Percentiles rank a stretch among this genome's conserved stretches.
These are phyloP conservation scores for Cheilinus undulatus DNA, from an alignment of 2,113 vertebrate species.

Conservation along the genomic window DNA sequence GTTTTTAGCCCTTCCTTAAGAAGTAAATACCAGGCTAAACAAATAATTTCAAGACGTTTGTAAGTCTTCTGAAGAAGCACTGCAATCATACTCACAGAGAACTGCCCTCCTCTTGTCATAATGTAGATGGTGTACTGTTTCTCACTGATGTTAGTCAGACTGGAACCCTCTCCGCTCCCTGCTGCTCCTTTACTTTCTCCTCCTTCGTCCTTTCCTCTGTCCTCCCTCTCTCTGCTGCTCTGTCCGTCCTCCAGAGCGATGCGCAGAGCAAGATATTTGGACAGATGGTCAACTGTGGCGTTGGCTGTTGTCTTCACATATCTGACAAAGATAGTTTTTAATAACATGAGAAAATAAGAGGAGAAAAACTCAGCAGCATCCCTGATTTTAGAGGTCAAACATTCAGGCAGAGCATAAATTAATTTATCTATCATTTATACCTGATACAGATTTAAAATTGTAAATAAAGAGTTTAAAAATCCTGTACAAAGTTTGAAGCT, in stretches of 20 bases:
- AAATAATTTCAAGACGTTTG: too few species aligned
- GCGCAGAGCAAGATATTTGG: slow-evolving; percentile 91
- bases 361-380: too few species aligned
- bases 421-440: too few species aligned
- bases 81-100: slow-evolving; percentile 83
- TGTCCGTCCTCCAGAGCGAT: slow-evolving; percentile 88
- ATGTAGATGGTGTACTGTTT: slow-evolving; percentile 95
- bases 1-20: too few species aligned
- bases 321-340: slow-evolving; percentile 72
- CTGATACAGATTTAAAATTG: too few species aligned
- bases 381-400: too few species aligned
- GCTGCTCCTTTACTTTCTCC: slow-evolving; percentile 18
- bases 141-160: slow-evolving; percentile 83
- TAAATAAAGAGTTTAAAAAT: too few species aligned
- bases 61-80: too few species aligned
- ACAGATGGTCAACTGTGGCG: slow-evolving; percentile 92
- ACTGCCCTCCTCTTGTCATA: slow-evolving; percentile 85
- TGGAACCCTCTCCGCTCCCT: slow-evolving; percentile 41
- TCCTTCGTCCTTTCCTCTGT: slow-evolving; percentile 25
- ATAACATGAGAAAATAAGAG: too few species aligned
- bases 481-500: too few species aligned
- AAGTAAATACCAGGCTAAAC: too few species aligned
- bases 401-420: too few species aligned
- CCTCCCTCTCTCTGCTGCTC: slow-evolving; percentile 39
- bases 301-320: slow-evolving; percentile 93